A percentile compares a stretch with the other conserved stretches of the same genome.
Evolutionary conservation across 2,113 vertebrate species (phyloP).

Genomic region (Corapipo altera): DNA sequence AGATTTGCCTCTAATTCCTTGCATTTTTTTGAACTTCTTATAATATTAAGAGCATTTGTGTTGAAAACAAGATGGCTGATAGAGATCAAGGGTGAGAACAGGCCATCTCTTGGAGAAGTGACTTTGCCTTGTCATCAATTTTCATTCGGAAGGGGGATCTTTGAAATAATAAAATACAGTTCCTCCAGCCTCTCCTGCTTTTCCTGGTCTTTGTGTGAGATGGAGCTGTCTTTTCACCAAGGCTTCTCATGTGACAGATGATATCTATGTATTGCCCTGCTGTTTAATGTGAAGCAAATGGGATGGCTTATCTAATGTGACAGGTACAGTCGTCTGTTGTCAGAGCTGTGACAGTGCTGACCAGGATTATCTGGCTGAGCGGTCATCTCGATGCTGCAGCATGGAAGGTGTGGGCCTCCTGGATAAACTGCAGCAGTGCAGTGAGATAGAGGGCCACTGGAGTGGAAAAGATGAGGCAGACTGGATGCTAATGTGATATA

Average conservation of each 20-base stretch:
- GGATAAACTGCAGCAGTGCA: background rate
- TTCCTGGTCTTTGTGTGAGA: background rate
- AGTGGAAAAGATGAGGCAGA: background rate
- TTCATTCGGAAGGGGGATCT: background rate
- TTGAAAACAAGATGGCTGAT: background rate
- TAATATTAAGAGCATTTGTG: background rate
- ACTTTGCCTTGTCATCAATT: background rate
- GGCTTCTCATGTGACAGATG: slow-evolving; percentile 7
- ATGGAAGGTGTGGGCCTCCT: background rate
- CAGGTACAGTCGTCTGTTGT: slow-evolving; percentile 53
- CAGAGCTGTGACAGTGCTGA: slow-evolving; percentile 42
- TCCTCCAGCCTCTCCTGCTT: background rate
- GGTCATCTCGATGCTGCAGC: background rate
- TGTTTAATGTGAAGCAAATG: slow-evolving; percentile 47
- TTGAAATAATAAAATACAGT: background rate
- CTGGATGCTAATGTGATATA: background rate
- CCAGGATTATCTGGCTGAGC: slow-evolving; percentile 38
- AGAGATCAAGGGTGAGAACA: background rate
- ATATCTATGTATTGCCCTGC: slow-evolving; percentile 38
- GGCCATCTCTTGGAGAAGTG: background rate
- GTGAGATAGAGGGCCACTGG: background rate
- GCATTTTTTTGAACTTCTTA: background rate
- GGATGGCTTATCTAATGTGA: slow-evolving; percentile 55
- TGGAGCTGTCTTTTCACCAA: slow-evolving; percentile 44
- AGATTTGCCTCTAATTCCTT: background rate